Percentiles rank a stretch among this genome's conserved stretches.
These are phyloP conservation scores for Onthophagus sagittarius DNA, from an alignment of 2,888 invertebrate species.

Conservation along the genomic window DNA sequence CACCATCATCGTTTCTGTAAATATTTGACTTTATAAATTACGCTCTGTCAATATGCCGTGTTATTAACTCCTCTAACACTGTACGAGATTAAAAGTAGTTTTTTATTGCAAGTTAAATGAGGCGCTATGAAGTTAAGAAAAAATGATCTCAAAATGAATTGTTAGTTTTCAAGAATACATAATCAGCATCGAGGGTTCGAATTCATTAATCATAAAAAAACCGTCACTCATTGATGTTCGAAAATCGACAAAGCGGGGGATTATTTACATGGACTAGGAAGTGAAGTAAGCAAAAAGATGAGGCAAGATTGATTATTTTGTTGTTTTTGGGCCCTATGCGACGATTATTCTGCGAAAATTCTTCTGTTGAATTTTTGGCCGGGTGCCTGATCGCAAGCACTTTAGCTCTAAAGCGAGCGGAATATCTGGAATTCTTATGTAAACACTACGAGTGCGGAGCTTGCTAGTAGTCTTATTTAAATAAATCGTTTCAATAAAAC, in stretches of 20 bases:
- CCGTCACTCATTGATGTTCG: neutral
- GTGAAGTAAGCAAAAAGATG: neutral
- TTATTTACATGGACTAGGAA: neutral
- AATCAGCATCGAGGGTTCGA: neutral
- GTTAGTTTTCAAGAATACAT: neutral
- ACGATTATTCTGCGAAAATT: neutral
- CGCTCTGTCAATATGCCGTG: neutral
- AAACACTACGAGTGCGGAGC: neutral
- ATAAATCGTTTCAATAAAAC: neutral
- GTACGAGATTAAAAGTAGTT: neutral
- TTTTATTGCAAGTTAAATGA: neutral
- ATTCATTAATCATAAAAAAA: neutral
- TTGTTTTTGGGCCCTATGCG: neutral
- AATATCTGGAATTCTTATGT: slow-evolving; percentile 9
- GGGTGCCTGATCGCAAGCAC: neutral
- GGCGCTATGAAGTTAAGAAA: neutral
- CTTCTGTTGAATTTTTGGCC: neutral
- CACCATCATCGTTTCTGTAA: neutral
- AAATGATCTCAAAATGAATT: neutral
- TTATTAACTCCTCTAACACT: neutral
- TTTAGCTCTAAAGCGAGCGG: neutral
- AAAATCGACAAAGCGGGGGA: neutral
- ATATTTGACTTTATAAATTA: neutral
- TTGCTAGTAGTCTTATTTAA: neutral
- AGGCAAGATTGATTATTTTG: neutral